These are phyloP conservation scores for Dendropsophus ebraccatus DNA, from an alignment of 2,113 vertebrate species.

Conservation along the genomic window DNA sequence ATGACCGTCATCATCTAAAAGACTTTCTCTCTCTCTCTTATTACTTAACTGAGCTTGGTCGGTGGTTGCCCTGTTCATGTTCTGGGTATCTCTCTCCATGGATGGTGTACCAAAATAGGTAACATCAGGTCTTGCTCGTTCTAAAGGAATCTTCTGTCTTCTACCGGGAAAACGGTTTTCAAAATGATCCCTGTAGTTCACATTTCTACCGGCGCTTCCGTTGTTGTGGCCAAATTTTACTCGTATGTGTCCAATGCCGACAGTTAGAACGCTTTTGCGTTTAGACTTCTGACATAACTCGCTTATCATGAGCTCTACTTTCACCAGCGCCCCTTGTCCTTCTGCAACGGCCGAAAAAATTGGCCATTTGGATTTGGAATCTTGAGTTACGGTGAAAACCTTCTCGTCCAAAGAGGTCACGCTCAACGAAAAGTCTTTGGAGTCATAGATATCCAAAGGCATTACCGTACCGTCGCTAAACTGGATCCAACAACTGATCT, in stretches of 20 bases:
- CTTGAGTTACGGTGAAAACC: conserved; percentile 82
- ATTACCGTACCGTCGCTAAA: conserved; percentile 91
- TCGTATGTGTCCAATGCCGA: conserved; percentile 80
- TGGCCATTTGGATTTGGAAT: conserved; percentile 74
- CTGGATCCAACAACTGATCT: conserved; percentile 89
- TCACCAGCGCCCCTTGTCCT: conserved; percentile 84
- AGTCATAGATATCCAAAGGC: conserved; percentile 88
- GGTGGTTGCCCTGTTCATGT: conserved; percentile 74
- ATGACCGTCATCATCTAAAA: conserved; percentile 71
- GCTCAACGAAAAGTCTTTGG: conserved; percentile 79
- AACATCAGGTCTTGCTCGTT: conserved; percentile 58
- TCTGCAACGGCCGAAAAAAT: conserved; percentile 80
- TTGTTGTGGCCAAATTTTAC: conserved; percentile 81
- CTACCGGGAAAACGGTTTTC: conserved; percentile 66
- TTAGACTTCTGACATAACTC: conserved; percentile 90
- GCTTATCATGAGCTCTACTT: conserved; percentile 86
- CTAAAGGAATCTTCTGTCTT: conserved; percentile 65
- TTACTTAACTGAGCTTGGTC: conserved; percentile 74
- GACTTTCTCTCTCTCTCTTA: conserved; percentile 67
- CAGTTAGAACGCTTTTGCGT: conserved; percentile 84
- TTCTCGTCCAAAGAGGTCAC: conserved; percentile 85
- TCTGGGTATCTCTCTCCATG: conserved; percentile 74
- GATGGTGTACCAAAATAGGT: conserved; percentile 68
- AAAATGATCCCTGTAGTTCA: conserved; percentile 63
- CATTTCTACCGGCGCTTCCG: conserved; percentile 63